Percentiles rank a stretch among this genome's conserved stretches.
These are phyloP conservation scores for Etheostoma perlongum DNA, from an alignment of 2,797 vertebrate genomes.

Conservation along the genomic window DNA sequence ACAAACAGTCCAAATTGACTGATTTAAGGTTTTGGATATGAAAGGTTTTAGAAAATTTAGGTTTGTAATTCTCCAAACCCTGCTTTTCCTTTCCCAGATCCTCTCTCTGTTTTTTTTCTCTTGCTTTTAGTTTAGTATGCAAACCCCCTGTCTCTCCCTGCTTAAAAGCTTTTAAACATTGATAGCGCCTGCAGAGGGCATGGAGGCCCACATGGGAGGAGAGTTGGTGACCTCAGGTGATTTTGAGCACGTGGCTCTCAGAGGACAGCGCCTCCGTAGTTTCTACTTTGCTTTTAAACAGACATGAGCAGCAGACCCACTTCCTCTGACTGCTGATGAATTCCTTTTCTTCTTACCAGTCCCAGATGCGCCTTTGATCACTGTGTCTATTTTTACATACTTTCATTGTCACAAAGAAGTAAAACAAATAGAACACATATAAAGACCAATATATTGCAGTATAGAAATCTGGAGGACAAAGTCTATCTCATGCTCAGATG, in stretches of 20 bases:
- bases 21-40: conserved; percentile 54
- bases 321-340: conserved; percentile 73
- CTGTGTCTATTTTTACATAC: conserved; percentile 79
- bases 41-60: conserved; percentile 17
- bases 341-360: conserved; percentile 72
- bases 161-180: conserved; percentile 78
- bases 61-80: conserved; percentile 20
- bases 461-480: conserved; percentile 52
- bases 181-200: conserved; percentile 70
- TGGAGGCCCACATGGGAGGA: conserved; percentile 53
- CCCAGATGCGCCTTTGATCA: conserved; percentile 85
- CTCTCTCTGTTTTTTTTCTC: conserved; percentile 43
- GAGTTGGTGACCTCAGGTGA: conserved; percentile 75
- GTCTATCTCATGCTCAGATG: conserved; percentile 36
- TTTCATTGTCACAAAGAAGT: conserved; percentile 76
- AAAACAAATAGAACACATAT: conserved; percentile 67
- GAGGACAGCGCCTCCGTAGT: conserved; percentile 38
- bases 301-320: conserved; percentile 61
- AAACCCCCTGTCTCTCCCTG: conserved; percentile 41
- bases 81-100: conserved; percentile 22
- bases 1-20: conserved; percentile 41
- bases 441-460: conserved; percentile 50
- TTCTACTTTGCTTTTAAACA: conserved; percentile 69
- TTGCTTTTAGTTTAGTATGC: conserved; percentile 63
- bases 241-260: conserved; percentile 78